A percentile compares a stretch with the other conserved stretches of the same genome.
Conservation (phyloP, 1,140 invertebrate genomes). For the Helicorthomorpha holstii region DNA sequence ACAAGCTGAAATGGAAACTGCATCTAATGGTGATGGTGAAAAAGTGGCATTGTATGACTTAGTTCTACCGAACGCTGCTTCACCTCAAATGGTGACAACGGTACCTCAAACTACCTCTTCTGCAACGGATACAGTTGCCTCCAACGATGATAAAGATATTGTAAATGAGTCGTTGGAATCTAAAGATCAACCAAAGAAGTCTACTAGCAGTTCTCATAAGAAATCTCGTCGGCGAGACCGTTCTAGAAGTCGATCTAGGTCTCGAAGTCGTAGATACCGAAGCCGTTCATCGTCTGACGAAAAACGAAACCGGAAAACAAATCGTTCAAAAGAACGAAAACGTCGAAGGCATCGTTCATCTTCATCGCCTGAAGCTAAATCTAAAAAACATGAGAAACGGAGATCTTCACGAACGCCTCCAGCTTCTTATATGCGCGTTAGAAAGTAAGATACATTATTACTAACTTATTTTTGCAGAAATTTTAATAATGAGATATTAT, state of each 20-base stretch:
- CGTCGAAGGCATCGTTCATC: not conserved
- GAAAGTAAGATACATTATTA: slow-evolving; percentile 14
- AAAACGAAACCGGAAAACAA: not conserved
- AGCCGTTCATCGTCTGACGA: not conserved
- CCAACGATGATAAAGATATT: not conserved
- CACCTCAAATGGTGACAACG: not conserved
- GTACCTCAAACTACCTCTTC: not conserved
- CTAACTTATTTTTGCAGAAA: not conserved
- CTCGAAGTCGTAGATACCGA: not conserved
- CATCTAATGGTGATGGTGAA: slow-evolving; percentile 9
- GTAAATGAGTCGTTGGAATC: not conserved
- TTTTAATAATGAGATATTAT: not conserved
- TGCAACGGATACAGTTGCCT: not conserved
- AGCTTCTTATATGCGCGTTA: slow-evolving; percentile 16
- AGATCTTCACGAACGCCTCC: slow-evolving; percentile 17
- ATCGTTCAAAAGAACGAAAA: not conserved
- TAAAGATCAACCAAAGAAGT: not conserved
- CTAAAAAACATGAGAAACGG: not conserved
- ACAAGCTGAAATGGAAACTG: slow-evolving; percentile 6
- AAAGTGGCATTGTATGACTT: slow-evolving; percentile 6
- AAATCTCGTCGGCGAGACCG: slow-evolving; percentile 5
- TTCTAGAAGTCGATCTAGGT: slow-evolving; percentile 3
- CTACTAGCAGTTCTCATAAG: not conserved
- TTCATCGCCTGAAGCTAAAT: not conserved
- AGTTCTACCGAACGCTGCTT: slow-evolving; percentile 5